phyloP scores from a whole-genome alignment of 2,888 invertebrate genomes.

The Philereme transversata region DNA sequence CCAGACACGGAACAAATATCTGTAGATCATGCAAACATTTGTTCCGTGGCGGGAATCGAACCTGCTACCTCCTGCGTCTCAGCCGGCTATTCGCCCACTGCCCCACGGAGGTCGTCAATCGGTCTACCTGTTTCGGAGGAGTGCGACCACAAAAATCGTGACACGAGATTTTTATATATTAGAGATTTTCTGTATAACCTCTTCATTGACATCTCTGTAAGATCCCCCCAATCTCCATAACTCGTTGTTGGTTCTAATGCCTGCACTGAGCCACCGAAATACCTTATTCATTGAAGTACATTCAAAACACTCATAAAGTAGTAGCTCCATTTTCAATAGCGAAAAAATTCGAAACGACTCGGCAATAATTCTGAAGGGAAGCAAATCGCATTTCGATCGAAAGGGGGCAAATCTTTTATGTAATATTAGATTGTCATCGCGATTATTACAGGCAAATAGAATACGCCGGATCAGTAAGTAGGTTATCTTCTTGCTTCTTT shows the following conservation, averaged over 20 bases:
- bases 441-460: conserved; percentile 84
- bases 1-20: too few species aligned
- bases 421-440: conserved; percentile 84
- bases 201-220: not conserved
- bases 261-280: conserved; percentile 70
- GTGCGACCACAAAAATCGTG: too few species aligned
- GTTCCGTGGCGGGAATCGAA: too few species aligned
- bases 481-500: conserved; percentile 82
- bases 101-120: too few species aligned
- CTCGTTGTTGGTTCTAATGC: conserved; percentile 57
- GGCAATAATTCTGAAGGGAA: conserved; percentile 78
- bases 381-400: conserved; percentile 83
- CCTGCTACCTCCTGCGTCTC: too few species aligned
- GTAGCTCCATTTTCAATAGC: conserved; percentile 74
- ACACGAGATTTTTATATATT: too few species aligned
- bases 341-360: conserved; percentile 77
- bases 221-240: conserved; percentile 28
- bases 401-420: conserved; percentile 84
- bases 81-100: too few species aligned
- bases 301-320: conserved; percentile 75
- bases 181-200: not conserved
- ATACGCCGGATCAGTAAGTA: conserved; percentile 82
- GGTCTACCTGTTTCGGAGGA: too few species aligned
- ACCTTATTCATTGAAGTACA: conserved; percentile 78
- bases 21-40: too few species aligned